Base-by-base conservation (phyloP, 2,888 invertebrate species). In the Antheraea assamensis region DNA sequence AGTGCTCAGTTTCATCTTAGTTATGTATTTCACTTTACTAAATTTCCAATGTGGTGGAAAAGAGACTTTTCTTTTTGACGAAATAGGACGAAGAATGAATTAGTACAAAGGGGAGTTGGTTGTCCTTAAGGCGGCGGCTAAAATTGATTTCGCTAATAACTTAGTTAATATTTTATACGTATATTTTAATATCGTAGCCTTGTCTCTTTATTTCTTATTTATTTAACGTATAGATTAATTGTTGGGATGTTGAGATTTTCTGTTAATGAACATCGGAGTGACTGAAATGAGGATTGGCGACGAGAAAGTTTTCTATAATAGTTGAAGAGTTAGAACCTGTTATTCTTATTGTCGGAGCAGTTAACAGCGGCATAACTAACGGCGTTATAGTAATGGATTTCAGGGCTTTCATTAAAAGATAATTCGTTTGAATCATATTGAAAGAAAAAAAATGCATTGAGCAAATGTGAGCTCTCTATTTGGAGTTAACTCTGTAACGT, bases 231-330 rank as follows among this genome's bases (percentile, higher is more conserved):
- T 88, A 89, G 87, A 82, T 82, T 88, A 88, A 88, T 90, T 89
- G 90, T 90, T 90, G 90, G 88, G 86, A 87, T 89, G 88, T 90
- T 90, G 81, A 86, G 78, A 81, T 90, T 88, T 87, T 89, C 82
- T 85, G 85, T 89, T 88, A 55, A 10, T 1, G n/a, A 55, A 81
- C 81, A 80, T 83, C 17, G 27, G 13, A 27, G 15, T 61, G 61
- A 61, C 61, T 61, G 61, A 61, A 30, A 61, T 78, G 70, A 70
- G 70, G 70, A 73, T 61, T 61, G 42, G 58, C 70, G 42, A 58
- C 35, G 35, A 58, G 55, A 8, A 27, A 61, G 61, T 15, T 27
- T 27, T 61, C 17, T 21, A 58, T n/a, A n/a, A 8, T n/a, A 24
- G 24, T 27, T 30, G 15, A 17, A 61, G 27, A 30, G 61, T 61